Conservation (phyloP, 2,888 invertebrate genomes). For the Melipona beecheii region DNA sequence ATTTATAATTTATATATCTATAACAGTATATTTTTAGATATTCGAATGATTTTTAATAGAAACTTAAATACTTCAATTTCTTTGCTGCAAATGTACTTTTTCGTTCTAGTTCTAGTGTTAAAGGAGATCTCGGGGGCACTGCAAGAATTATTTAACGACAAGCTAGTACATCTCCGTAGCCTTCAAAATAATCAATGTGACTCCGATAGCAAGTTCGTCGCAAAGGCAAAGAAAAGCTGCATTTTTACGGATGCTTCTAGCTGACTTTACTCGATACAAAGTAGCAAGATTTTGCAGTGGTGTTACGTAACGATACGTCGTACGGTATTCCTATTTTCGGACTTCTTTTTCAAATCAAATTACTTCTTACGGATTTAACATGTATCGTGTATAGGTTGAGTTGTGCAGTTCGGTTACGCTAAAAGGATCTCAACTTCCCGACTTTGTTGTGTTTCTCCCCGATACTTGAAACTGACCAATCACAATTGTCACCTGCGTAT, state of each 20-base stretch:
- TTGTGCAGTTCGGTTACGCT: background rate
- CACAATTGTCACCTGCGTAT: background rate
- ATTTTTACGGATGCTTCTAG: background rate
- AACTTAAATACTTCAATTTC: too few species aligned
- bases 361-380: background rate
- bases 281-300: background rate
- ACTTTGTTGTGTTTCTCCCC: background rate
- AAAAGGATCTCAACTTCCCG: background rate
- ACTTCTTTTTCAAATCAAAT: conserved; percentile 11
- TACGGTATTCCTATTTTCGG: background rate
- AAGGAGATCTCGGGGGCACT: background rate
- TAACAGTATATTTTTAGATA: too few species aligned
- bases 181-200: background rate
- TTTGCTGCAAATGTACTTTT: too few species aligned
- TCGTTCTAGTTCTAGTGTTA: too few species aligned
- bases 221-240: background rate
- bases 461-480: background rate
- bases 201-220: background rate
- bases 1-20: too few species aligned
- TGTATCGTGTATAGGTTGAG: background rate
- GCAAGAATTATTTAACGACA: background rate
- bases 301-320: conserved; percentile 2
- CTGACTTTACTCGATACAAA: background rate
- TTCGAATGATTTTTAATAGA: too few species aligned
- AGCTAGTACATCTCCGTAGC: background rate